Evolutionary conservation across 2,113 vertebrate species (phyloP).

Genomic region (Callionymus lyra): DNA sequence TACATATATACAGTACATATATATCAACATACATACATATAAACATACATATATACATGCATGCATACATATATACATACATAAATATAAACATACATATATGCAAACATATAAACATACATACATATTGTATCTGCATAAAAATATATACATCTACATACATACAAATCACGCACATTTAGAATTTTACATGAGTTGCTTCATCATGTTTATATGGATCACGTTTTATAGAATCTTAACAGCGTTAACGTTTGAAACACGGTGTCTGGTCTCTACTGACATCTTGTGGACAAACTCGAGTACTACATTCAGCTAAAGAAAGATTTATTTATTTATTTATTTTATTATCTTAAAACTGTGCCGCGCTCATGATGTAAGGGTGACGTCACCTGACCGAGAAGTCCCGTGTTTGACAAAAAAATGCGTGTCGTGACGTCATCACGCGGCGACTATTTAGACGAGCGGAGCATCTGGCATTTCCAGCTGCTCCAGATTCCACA

Average conservation of each 20-base stretch:
- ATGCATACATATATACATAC: no score
- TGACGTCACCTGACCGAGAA: no score
- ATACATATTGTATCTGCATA: neutral
- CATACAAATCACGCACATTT: neutral
- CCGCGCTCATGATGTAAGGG: no score
- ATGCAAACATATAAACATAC: no score
- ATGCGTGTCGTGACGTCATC: no score
- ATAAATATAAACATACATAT: no score
- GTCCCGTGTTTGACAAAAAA: no score
- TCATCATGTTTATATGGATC: neutral
- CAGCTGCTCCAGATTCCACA: no score
- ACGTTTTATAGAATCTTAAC: neutral
- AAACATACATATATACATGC: no score
- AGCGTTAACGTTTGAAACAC: neutral
- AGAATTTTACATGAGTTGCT: conserved; percentile 1
- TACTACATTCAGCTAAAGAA: neutral
- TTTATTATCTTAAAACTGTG: neutral
- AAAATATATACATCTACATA: neutral
- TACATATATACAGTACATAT: no score
- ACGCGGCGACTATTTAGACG: neutral
- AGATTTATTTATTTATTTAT: neutral
- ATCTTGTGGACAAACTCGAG: neutral
- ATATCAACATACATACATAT: no score
- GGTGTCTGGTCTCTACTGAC: neutral
- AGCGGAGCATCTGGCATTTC: conserved; percentile 7